Conservation (phyloP, 1,140 invertebrate genomes). For the Campoletis sonorensis region DNA sequence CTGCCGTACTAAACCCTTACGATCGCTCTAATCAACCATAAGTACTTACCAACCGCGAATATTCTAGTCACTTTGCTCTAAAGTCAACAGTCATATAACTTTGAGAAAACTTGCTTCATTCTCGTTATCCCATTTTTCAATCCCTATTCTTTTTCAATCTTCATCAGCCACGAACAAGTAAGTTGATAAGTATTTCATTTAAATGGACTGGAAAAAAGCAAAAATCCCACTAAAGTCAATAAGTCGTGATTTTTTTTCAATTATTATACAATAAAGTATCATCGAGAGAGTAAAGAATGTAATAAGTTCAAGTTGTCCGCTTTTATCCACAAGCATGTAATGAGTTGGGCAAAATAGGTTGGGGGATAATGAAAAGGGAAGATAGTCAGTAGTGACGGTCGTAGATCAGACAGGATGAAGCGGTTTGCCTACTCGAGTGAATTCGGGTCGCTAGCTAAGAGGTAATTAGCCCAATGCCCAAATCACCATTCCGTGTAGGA, state of each 20-base stretch:
- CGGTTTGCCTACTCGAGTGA: slow-evolving; percentile 60
- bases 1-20: background rate
- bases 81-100: too few relatives aligned
- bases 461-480: slow-evolving; percentile 69
- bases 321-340: background rate
- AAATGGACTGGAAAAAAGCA: too few relatives aligned
- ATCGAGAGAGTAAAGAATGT: too few relatives aligned
- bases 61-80: background rate
- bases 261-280: too few relatives aligned
- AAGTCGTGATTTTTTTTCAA: too few relatives aligned
- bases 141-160: too few relatives aligned
- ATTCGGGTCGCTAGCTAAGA: slow-evolving; percentile 60
- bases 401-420: background rate
- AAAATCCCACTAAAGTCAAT: too few relatives aligned
- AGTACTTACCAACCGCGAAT: background rate
- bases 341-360: background rate
- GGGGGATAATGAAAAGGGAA: background rate
- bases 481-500: slow-evolving; percentile 64
- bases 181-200: too few relatives aligned
- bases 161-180: too few relatives aligned
- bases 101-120: too few relatives aligned
- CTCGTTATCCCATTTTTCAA: too few relatives aligned
- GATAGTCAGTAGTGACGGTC: background rate
- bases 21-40: background rate
- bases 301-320: too few relatives aligned